phyloP scores from a whole-genome alignment of 1,140 invertebrate species.

The Aleiodes sp. region DNA sequence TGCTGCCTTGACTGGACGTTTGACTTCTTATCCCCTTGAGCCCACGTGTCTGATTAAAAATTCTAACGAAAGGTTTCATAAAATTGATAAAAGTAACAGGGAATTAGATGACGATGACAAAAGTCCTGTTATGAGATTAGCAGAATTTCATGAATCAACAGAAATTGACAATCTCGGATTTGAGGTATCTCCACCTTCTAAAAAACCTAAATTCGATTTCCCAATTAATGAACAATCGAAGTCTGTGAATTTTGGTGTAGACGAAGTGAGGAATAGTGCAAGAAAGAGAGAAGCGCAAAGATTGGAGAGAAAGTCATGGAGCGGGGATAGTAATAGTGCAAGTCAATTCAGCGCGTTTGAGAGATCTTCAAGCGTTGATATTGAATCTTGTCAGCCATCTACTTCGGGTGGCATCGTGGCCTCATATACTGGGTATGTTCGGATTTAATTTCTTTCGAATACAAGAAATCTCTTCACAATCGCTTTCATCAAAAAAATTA shows the following conservation, averaged over 20 bases:
- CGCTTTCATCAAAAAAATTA: background rate
- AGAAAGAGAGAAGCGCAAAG: conserved; percentile 10
- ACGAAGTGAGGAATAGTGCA: background rate
- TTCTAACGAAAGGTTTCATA: background rate
- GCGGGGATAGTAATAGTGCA: conserved; percentile 31
- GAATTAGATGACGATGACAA: conserved; percentile 7
- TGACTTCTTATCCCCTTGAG: conserved; percentile 40
- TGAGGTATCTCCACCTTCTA: background rate
- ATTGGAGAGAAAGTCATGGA: conserved; percentile 52
- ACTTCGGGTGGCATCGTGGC: conserved; percentile 36
- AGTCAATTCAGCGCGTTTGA: conserved; percentile 25
- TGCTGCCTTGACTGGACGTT: background rate
- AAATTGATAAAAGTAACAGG: conserved; percentile 18
- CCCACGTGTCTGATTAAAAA: conserved; percentile 36
- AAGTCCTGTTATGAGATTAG: background rate
- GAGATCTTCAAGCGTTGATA: conserved; percentile 39
- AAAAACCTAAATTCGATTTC: background rate
- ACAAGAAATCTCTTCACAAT: no score
- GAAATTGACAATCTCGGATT: background rate
- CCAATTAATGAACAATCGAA: background rate
- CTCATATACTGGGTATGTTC: conserved; percentile 40
- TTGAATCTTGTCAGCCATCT: conserved; percentile 40
- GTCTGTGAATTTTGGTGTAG: background rate
- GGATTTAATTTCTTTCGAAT: no score
- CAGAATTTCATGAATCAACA: background rate